Base-by-base conservation (phyloP, 2,888 invertebrate species). In the Ctena decussata region DNA sequence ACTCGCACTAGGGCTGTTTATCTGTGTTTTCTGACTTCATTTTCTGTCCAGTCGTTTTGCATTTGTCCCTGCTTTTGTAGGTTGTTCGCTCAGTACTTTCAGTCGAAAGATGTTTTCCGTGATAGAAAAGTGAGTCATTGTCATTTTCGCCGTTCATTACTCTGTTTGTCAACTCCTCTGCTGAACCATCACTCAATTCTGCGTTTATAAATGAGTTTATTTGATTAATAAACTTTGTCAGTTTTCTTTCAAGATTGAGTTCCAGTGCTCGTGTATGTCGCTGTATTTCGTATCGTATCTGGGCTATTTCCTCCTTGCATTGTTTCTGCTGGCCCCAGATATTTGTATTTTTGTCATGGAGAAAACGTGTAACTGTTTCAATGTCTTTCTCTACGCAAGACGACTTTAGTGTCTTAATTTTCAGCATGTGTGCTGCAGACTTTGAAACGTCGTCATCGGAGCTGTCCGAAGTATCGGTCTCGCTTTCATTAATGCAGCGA, bases 361-460 rank as follows among this genome's bases (percentile, higher is more conserved):
- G 53, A 53, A 24, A 53, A 53, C 53, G n/a, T 53, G 53, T 21
- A 53, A 2, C 30, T 24, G 60, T 27, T 60, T 60, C 60, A 30
- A 27, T 30, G 24, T 60, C 60, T 30, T 60, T 30, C 3, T 27
- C 27, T 60, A 60, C 27, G 27, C 30, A 30, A 30, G 27, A 30
- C 27, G 60, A 30, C 27, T 60, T 60, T 60, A 30, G 30, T 60
- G 60, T 60, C 30, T 60, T 60, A 30, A 27, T 60, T 60, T 30
- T 60, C 24, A 60, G 30, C 60, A 60, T 60, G 60, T 60, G 60
- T 60, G 60, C 60, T 60, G 60, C 60, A 30, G 60, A 60, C 27
- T 60, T 60, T 60, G 30, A 60, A 60, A 60, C 60, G 30, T 30
- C 30, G 18, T 60, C 60, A 30, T 60, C 60, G 8, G 60, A 60